Conservation (phyloP, 30 jellyfish, hydroid and myxozoan species). For the Catostylus mosaicus region DNA sequence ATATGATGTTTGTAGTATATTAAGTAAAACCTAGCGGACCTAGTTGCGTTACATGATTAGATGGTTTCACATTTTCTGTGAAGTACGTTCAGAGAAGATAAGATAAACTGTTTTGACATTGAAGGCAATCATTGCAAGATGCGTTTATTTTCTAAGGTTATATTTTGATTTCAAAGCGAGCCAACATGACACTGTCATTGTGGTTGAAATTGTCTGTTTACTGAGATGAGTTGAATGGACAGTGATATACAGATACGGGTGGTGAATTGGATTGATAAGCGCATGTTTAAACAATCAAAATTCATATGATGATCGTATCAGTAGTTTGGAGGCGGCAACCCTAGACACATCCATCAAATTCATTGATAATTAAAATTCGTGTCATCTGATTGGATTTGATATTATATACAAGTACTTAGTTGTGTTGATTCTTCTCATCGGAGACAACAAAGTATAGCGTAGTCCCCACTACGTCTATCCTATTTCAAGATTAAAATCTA, state of each 20-base stretch:
- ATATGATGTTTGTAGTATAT: too few relatives aligned
- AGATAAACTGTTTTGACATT: too few relatives aligned
- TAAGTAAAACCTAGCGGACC: too few relatives aligned
- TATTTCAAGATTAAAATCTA: slow-evolving; percentile 39
- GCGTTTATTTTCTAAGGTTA: too few relatives aligned
- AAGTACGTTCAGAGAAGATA: too few relatives aligned
- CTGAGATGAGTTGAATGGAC: background rate
- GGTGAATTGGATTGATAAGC: background rate
- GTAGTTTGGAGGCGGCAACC: slow-evolving; percentile 47
- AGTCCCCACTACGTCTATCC: slow-evolving; percentile 60
- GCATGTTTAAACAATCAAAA: slow-evolving; percentile 38
- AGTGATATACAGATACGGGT: background rate
- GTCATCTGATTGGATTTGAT: slow-evolving; percentile 57
- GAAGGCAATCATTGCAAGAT: too few relatives aligned
- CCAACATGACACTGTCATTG: too few relatives aligned
- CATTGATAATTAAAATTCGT: slow-evolving; percentile 54
- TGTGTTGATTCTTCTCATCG: slow-evolving; percentile 26
- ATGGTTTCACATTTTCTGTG: too few relatives aligned
- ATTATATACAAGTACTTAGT: slow-evolving; percentile 13
- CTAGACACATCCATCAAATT: slow-evolving; percentile 62
- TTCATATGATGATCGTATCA: background rate
- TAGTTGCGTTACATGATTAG: too few relatives aligned
- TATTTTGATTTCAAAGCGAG: too few relatives aligned
- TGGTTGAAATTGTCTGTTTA: too few relatives aligned
- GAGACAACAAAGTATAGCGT: slow-evolving; percentile 49